Evolutionary conservation across 2,888 invertebrate species (phyloP).

Genomic region (Neocrepidodera transversa): DNA sequence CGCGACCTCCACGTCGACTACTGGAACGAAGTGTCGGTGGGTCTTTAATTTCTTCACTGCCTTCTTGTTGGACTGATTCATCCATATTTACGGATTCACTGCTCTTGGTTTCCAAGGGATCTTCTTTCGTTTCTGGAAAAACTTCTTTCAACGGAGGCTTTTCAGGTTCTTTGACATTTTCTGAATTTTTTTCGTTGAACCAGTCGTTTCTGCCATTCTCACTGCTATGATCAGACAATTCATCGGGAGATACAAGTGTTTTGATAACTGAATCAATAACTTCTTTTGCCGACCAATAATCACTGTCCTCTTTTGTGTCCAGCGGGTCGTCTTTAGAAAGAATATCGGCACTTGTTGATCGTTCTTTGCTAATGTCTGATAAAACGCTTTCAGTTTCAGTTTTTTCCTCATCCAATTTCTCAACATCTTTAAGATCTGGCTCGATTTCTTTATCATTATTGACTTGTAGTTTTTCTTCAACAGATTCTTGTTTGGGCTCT

Average conservation of each 20-base stretch:
- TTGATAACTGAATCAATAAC: slow-evolving; percentile 83
- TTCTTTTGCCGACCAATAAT: slow-evolving; percentile 81
- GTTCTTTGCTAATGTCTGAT: slow-evolving; percentile 56
- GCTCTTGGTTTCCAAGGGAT: slow-evolving; percentile 14
- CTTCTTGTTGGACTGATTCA: slow-evolving; percentile 37
- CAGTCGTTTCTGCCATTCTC: slow-evolving; percentile 54
- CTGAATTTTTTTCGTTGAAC: slow-evolving; percentile 39
- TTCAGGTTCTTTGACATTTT: slow-evolving; percentile 22
- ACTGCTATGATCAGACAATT: slow-evolving; percentile 57
- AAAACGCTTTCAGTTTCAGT: slow-evolving; percentile 55
- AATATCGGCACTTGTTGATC: slow-evolving; percentile 52
- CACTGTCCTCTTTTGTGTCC: slow-evolving; percentile 63
- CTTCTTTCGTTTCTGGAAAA: slow-evolving; percentile 26
- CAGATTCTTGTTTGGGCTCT: slow-evolving; percentile 12
- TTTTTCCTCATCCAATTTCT: slow-evolving; percentile 56
- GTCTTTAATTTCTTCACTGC: slow-evolving; percentile 53
- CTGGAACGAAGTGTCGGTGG: slow-evolving; percentile 39
- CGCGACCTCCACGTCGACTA: slow-evolving; percentile 55
- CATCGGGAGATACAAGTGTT: slow-evolving; percentile 67
- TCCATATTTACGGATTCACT: slow-evolving; percentile 34
- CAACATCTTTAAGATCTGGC: slow-evolving; percentile 54
- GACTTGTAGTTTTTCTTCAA: slow-evolving; percentile 30
- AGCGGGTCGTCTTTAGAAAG: slow-evolving; percentile 60
- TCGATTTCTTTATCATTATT: slow-evolving; percentile 42
- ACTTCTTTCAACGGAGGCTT: slow-evolving; percentile 15